Base-by-base conservation (phyloP, 2,113 vertebrate genomes). In the Symphodus melops region DNA sequence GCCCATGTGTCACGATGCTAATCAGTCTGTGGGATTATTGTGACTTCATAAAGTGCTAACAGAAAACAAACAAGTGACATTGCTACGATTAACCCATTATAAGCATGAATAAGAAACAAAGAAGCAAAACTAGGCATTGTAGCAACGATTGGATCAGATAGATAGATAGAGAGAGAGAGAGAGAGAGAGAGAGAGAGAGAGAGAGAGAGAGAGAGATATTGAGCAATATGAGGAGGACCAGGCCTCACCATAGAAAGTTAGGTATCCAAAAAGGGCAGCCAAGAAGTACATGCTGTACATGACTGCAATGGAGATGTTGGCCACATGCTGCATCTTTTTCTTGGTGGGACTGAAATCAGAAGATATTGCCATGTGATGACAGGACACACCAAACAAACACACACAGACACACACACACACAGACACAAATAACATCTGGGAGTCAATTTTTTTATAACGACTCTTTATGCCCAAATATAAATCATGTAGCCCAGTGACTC, bases 211-310 rank as follows among this genome's bases (percentile, higher is more conserved):
- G 53, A 37, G 5, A 51, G 60, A 49, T 59, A 67, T 52, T 68
- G 49, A 57, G 37, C 58, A 28, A 16, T 49, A 36, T 60, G n/a
- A 54, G 44, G 77, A 79, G 42, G 82, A 72, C 54, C 58, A 75
- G 20, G 78, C 68, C 96, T 95, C 95, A 99, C 98, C 96, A 1
- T 99, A 97, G 93, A 99, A 99, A 0, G 98, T 99, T 92, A 99
- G 95, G 95, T 99, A 99, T 94, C 98, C 98, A 20, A 99, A 99
- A 76, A 99, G 96, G 65, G 98, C 98, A 3, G 98, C 97, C 94
- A 99, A 91, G 94, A 99, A 98, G 93, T 99, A 99, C 98, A 99
- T 99, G 93, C 94, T 25, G 76, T 99, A 99, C 98, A 99, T 99
- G 88, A 99, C 96, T 17, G 63, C 68, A 72, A 99, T 98, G 93